Evolutionary conservation across 2,113 vertebrate genomes (phyloP).

Genomic region (Catharus fuscescens): DNA sequence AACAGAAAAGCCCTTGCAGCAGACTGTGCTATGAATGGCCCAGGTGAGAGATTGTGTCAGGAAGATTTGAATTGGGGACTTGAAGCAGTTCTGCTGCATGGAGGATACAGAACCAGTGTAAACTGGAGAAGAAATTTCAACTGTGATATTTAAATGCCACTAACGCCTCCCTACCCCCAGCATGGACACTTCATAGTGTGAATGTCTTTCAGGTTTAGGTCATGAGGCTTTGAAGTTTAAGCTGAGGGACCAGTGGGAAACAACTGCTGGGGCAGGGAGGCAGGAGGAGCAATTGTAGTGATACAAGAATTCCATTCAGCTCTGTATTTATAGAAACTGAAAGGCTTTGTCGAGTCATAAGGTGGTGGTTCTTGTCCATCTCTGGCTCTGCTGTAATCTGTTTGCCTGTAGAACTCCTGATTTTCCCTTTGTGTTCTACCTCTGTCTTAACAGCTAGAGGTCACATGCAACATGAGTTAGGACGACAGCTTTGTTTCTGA

Average conservation of each 20-base stretch:
- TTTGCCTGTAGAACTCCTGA: neutral
- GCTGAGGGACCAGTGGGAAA: neutral
- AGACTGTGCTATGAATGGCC: neutral
- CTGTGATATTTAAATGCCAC: neutral
- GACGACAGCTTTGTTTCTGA: neutral
- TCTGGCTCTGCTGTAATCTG: neutral
- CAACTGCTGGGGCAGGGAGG: neutral
- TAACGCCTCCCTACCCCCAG: accelerated
- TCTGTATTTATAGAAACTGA: neutral
- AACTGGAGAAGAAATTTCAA: neutral
- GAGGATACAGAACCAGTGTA: accelerated
- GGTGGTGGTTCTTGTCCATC: neutral
- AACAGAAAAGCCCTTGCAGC: neutral
- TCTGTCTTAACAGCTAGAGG: neutral
- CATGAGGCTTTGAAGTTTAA: neutral
- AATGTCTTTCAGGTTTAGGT: neutral
- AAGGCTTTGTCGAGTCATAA: neutral
- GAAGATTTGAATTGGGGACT: neutral
- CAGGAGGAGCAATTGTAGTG: neutral
- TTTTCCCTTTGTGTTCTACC: neutral
- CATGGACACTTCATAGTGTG: neutral
- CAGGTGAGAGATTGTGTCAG: neutral
- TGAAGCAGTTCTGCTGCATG: neutral
- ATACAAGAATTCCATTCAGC: neutral
- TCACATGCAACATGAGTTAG: neutral